phyloP scores from a whole-genome alignment of 2,888 invertebrate species.

The Melitaea athalia region DNA sequence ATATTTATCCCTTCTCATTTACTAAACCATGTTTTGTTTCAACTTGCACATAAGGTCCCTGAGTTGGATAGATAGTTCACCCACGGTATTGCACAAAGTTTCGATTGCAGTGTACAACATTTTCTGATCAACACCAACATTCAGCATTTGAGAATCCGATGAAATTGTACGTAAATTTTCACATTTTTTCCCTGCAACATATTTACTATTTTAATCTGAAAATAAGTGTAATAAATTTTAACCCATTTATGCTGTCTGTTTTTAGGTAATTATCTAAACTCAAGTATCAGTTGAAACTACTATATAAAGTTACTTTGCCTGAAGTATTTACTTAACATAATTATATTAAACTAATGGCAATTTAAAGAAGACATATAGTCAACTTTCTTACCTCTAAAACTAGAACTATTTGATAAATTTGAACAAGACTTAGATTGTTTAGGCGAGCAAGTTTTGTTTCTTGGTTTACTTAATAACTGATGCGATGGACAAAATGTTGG shows the following conservation, averaged over 20 bases:
- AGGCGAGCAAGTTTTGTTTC: conserved; percentile 33
- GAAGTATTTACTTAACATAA: too few species aligned
- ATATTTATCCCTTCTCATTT: background rate
- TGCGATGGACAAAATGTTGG: conserved; percentile 26
- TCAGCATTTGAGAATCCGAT: conserved; percentile 39
- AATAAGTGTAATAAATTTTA: too few species aligned
- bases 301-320: background rate
- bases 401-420: conserved; percentile 25
- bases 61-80: conserved; percentile 49
- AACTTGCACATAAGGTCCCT: conserved; percentile 48
- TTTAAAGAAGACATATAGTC: background rate
- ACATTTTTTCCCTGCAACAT: conserved; percentile 10
- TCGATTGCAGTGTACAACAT: conserved; percentile 43
- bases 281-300: too few species aligned
- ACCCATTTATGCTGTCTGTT: background rate
- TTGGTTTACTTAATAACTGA: conserved; percentile 9
- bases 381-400: conserved; percentile 23
- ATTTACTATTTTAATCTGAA: background rate
- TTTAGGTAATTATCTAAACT: background rate
- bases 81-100: conserved; percentile 52
- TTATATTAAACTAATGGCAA: background rate
- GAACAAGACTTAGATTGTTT: conserved; percentile 40
- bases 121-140: conserved; percentile 30
- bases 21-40: conserved; percentile 27
- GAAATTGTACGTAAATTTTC: conserved; percentile 29